Percentiles rank a stretch among this genome's conserved stretches.
phyloP scores from a whole-genome alignment of 2,113 vertebrate species.

The human region DNA sequence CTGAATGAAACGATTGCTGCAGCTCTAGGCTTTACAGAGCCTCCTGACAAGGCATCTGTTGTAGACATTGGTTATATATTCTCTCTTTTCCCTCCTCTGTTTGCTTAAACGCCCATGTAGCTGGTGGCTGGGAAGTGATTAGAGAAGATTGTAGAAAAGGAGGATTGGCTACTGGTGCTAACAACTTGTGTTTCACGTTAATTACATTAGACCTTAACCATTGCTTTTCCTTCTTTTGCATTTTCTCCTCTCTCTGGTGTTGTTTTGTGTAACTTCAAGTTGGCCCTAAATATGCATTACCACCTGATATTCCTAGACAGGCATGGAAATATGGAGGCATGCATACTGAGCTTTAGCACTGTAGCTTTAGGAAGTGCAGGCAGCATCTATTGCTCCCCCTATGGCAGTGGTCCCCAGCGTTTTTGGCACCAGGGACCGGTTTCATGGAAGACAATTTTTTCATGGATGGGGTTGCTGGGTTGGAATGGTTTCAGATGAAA shows the following conservation, averaged over 20 bases:
- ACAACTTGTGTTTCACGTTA: neutral
- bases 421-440: too few relatives aligned
- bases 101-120: fast-evolving
- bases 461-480: too few relatives aligned
- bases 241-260: neutral
- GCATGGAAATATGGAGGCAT: neutral
- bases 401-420: too few relatives aligned
- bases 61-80: fast-evolving
- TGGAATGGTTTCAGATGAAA: too few relatives aligned
- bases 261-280: neutral
- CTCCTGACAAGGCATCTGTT: neutral
- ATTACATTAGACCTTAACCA: neutral
- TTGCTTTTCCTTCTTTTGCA: neutral
- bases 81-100: fast-evolving
- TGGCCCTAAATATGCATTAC: neutral
- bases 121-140: neutral
- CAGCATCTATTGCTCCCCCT: too few relatives aligned
- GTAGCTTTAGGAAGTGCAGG: neutral
- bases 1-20: too few relatives aligned
- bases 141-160: neutral
- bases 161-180: fast-evolving
- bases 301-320: neutral
- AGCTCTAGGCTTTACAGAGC: neutral
- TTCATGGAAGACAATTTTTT: too few relatives aligned
- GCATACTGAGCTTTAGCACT: fast-evolving